These are phyloP conservation scores for Psilopogon haemacephalus DNA, from an alignment of 2,113 vertebrate genomes.

Conservation along the genomic window DNA sequence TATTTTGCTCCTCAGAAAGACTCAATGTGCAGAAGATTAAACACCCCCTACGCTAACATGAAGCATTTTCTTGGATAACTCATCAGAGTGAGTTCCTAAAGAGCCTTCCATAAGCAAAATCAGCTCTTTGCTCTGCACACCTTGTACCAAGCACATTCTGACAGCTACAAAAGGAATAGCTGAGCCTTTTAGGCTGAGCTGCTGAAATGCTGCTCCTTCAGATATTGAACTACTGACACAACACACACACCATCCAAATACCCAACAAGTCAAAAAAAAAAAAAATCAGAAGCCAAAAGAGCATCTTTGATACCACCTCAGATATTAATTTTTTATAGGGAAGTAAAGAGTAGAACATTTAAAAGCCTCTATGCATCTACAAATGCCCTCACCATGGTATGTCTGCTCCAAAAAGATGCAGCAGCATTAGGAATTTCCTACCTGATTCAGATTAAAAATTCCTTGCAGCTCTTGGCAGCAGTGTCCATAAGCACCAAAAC, in stretches of 20 bases:
- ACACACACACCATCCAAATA: background rate
- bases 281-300: background rate
- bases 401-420: rapidly evolving
- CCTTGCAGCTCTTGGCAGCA: rapidly evolving
- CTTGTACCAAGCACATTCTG: background rate
- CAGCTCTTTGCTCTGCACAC: background rate
- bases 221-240: background rate
- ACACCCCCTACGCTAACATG: background rate
- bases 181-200: rapidly evolving
- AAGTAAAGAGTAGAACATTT: background rate
- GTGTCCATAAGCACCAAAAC: background rate
- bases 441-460: background rate
- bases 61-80: background rate
- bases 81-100: background rate
- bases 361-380: background rate
- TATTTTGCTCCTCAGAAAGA: background rate
- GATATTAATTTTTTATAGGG: background rate
- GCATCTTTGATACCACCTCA: background rate
- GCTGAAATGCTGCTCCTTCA: background rate
- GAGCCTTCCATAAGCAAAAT: background rate
- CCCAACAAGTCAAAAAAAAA: rapidly evolving
- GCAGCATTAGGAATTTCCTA: rapidly evolving
- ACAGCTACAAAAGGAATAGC: background rate
- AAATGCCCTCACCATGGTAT: rapidly evolving
- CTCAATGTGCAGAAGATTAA: background rate